phyloP scores from a whole-genome alignment of 1,140 invertebrate genomes.

The Cherax destructor region DNA sequence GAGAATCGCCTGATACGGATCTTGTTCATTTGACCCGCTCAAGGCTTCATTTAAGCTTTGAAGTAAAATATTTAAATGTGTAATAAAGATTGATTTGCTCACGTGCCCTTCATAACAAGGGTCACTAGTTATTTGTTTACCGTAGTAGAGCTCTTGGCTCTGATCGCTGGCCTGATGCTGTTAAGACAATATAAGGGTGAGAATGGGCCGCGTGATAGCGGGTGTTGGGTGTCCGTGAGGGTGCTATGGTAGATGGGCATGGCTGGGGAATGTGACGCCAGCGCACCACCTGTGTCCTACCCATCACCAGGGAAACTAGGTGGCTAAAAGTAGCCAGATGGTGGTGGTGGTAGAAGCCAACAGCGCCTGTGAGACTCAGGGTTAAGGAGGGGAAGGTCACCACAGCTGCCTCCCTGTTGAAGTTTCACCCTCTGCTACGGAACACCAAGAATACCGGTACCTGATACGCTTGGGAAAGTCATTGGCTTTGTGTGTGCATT shows the following conservation, averaged over 20 bases:
- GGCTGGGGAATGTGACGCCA: neutral
- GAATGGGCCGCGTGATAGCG: neutral
- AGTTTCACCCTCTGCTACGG: too few relatives aligned
- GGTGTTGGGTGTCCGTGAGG: neutral
- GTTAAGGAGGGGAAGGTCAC: neutral
- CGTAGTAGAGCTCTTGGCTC: too few relatives aligned
- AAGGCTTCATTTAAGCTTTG: too few relatives aligned
- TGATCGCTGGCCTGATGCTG: too few relatives aligned
- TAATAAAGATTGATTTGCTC: too few relatives aligned
- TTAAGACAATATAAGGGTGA: too few relatives aligned
- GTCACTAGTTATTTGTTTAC: too few relatives aligned
- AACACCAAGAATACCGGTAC: neutral
- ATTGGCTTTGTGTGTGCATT: neutral
- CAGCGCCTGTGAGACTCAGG: neutral
- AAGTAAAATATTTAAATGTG: too few relatives aligned
- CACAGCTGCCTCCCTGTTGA: neutral
- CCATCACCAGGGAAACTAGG: neutral
- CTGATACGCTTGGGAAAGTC: neutral
- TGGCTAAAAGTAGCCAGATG: neutral
- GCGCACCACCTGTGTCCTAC: neutral
- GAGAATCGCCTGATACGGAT: too few relatives aligned
- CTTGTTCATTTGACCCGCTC: too few relatives aligned
- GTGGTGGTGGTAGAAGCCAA: too few relatives aligned
- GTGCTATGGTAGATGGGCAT: neutral
- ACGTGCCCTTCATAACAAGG: too few relatives aligned